A percentile compares a stretch with the other conserved stretches of the same genome.
Evolutionary conservation across 2,888 invertebrate species (phyloP).

Genomic region (Tenthredo distinguenda): DNA sequence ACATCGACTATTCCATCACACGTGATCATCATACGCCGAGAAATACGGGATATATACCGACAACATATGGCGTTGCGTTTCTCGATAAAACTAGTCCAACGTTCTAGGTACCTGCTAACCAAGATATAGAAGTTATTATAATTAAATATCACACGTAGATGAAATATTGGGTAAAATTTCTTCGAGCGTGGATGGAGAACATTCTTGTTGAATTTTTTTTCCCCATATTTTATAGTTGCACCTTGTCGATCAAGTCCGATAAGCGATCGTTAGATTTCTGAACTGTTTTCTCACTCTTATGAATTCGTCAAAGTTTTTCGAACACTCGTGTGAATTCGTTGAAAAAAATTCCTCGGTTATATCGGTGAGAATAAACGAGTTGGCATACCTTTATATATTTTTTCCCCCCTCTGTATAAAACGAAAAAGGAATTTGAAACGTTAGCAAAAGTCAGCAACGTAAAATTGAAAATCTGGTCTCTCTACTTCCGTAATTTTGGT

Average conservation of each 20-base stretch:
- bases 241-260: not conserved
- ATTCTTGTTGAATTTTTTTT: not conserved
- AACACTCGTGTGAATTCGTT: too few species aligned
- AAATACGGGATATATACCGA: not conserved
- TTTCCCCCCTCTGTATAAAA: not conserved
- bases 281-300: not conserved
- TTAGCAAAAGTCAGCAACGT: not conserved
- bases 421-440: not conserved
- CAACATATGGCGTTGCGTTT: slow-evolving; percentile 18
- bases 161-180: not conserved
- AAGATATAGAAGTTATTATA: not conserved
- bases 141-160: not conserved
- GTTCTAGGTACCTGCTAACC: not conserved
- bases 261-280: not conserved
- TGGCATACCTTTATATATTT: too few species aligned
- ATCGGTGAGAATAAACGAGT: too few species aligned
- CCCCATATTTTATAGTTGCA: not conserved
- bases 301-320: too few species aligned
- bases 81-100: slow-evolving; percentile 4
- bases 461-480: too few species aligned
- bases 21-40: not conserved
- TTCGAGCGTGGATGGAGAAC: not conserved
- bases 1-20: slow-evolving; percentile 12
- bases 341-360: too few species aligned
- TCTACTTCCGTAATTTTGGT: too few species aligned